Base-by-base conservation (phyloP, 2,888 invertebrate species). In the Cerastis rubricosa region DNA sequence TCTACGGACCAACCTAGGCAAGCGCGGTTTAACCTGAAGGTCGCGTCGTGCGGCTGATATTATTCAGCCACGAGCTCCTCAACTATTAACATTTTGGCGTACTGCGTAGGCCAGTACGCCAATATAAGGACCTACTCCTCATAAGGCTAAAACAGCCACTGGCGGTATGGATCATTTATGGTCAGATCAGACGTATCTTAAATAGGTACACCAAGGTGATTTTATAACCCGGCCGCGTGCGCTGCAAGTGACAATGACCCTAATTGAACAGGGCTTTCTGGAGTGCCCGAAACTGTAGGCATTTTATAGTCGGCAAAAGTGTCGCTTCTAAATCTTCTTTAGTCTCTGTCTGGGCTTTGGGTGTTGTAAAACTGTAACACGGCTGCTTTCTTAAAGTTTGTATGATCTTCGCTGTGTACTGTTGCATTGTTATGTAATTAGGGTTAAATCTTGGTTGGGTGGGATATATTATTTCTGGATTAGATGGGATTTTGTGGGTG, bases 321-420 rank as follows among this genome's bases (percentile, higher is more conserved):
- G 47, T 29, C 51, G 0, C 5, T 1, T 65, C 64, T 65, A 3
- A 5, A 49, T 0, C 2, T 43, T 22, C 8, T 22, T 8, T 35
- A 45, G 7, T 82, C 76, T 76, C 11, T 76, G 76, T 1, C 25
- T 0, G 49, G 43, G 49, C 49, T 57, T 35, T 54, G 74, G 66
- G 86, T 54, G 75, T 77, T 76, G 78, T 76, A 84, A 88, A 71
- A 83, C 86, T 74, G 84, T 45, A 84, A 78, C 84, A 80, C 64
- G 80, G 73, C 85, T 78, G 83, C 74, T 87, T 88, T 84, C 76
- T 78, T 74, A 69, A 86, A 88, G 74, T 88, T 86, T 57, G 69
- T 45, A 43, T 84, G 68, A 88, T 86, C 76, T 69, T 61, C 25
- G 49, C 54, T 69, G 68, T 78, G 71, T 83, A 69, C 68, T 79